Base-by-base conservation (phyloP, 2,888 invertebrate genomes). In the Eucriotettix oculatus region DNA sequence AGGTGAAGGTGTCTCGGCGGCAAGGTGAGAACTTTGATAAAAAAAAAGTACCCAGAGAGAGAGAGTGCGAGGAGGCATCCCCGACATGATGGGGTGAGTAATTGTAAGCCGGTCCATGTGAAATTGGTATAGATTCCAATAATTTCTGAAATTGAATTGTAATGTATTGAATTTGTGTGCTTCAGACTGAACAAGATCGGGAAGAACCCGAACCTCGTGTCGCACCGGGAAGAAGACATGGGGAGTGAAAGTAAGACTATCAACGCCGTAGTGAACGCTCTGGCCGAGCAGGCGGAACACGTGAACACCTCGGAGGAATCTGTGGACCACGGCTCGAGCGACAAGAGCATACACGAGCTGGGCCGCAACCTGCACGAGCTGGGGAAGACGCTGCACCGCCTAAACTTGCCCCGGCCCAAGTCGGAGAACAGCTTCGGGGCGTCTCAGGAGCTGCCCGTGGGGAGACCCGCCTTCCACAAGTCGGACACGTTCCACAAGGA, bases 151-250 rank as follows among this genome's bases (percentile, higher is more conserved):
- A 29, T 7, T 29, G 2, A 2, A 29, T 29, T 29, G 2, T 29
- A 29, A 29, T 5, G 29, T 29, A 29, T 29, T 29, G 2, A 29
- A 29, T 29, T 29, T 29, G 7, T 29, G 29, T 29, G 29, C 71
- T 66, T 64, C 72, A 80, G 93, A 73, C 82, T 97, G 69, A 96
- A 96, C 79, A 98, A 97, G 79, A 96, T 97, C 73, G 97, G 97
- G 68, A 96, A 96, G 78, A 96, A 97, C 77, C 96, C 96, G 59
- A 92, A 91, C 74, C 81, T 94, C 69, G 90, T 94, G 71, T 75
- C 76, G 43, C 83, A 87, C 69, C 88, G 90, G 71, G 68, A 69
- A 65, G 78, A 77, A 66, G 82, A 84, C 71, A 75, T 82, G 68
- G 82, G 81, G 71, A 77, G 75, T 67, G 84, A 87, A 74, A 85